Percentiles rank a stretch among this genome's conserved stretches.
phyloP scores from a whole-genome alignment of 1,140 invertebrate species.

The Pogonognathellus flavescens region DNA sequence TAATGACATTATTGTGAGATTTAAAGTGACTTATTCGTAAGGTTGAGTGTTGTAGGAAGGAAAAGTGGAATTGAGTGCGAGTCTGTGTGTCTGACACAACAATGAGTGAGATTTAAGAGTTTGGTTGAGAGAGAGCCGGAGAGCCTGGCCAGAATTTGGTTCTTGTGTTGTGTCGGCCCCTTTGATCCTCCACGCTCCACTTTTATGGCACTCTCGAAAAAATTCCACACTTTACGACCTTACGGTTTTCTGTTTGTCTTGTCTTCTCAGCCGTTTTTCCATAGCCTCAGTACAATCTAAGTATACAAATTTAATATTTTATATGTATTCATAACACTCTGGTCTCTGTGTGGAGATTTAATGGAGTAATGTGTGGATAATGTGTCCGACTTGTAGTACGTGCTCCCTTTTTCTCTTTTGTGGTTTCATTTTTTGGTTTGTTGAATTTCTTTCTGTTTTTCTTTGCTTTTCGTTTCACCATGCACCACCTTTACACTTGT shows the following conservation, averaged over 20 bases:
- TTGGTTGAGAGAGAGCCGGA: not conserved
- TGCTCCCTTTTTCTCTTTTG: slow-evolving; percentile 43
- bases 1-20: no score
- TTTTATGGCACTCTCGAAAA: slow-evolving; percentile 47
- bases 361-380: no score
- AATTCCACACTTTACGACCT: slow-evolving; percentile 44
- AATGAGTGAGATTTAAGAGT: not conserved
- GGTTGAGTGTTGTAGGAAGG: no score
- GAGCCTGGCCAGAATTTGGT: not conserved
- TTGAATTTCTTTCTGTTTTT: not conserved
- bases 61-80: no score
- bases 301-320: not conserved
- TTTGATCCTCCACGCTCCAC: slow-evolving; percentile 45
- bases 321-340: not conserved
- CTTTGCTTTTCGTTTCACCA: no score
- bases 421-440: slow-evolving; percentile 13
- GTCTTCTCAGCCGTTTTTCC: not conserved
- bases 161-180: not conserved
- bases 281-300: no score
- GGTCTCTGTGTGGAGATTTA: no score
- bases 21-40: no score
- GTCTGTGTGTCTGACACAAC: not conserved
- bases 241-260: slow-evolving; percentile 23
- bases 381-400: not conserved
- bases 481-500: no score